Percentiles rank a stretch among this genome's conserved stretches.
phyloP scores from a whole-genome alignment of 35 echinoderm and acorn worm species.

The Hemicentrotus pulcherrimus region DNA sequence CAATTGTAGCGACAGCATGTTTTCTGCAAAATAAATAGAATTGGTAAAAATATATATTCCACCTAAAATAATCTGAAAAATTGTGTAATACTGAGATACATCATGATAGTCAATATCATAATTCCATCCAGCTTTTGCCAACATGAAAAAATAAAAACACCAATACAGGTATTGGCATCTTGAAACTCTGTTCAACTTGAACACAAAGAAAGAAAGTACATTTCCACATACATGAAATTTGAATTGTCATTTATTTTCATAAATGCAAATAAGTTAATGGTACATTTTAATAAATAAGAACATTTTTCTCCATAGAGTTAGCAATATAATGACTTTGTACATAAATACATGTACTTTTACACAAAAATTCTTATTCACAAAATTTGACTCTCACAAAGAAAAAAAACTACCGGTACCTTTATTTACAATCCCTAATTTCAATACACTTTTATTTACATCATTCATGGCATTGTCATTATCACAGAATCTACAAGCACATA shows the following conservation, averaged over 20 bases:
- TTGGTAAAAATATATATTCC: conserved; percentile 20
- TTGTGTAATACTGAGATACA: conserved; percentile 34
- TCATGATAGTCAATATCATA: background rate
- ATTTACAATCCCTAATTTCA: background rate
- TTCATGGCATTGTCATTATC: background rate
- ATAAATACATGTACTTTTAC: conserved; percentile 22
- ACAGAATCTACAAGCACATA: background rate
- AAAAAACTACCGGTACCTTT: background rate
- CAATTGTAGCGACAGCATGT: background rate
- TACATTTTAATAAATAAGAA: conserved; percentile 39
- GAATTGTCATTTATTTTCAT: background rate
- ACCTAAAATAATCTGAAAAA: conserved; percentile 5
- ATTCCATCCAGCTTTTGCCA: background rate
- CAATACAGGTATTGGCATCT: background rate
- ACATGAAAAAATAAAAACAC: background rate
- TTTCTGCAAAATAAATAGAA: conserved; percentile 20
- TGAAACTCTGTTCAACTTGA: background rate
- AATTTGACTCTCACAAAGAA: background rate
- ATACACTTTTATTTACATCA: background rate
- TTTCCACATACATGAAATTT: background rate
- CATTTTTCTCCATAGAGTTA: background rate
- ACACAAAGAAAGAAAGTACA: background rate
- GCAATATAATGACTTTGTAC: conserved; percentile 36
- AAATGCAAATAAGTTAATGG: conserved; percentile 9
- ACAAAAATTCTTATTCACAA: background rate